phyloP scores from a whole-genome alignment of 2,888 invertebrate genomes.

The Venustoraphidia nigricollis region DNA sequence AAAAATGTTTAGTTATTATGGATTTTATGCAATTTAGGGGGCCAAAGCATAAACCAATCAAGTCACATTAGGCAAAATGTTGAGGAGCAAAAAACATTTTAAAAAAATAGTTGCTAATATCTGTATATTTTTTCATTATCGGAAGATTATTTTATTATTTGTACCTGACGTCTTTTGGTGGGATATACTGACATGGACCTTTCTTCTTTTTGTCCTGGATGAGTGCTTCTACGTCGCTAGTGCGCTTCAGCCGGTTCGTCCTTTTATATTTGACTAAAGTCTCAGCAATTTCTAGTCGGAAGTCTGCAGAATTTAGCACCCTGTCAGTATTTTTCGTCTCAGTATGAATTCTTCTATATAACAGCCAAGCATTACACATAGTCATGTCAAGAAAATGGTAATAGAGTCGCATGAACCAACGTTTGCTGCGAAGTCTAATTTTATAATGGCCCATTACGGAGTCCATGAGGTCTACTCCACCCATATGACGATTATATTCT shows the following conservation, averaged over 20 bases:
- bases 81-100: too few relatives aligned
- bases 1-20: too few relatives aligned
- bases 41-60: too few relatives aligned
- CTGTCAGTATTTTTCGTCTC: not conserved
- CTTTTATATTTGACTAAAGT: not conserved
- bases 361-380: constrained; percentile 12
- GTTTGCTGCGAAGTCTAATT: constrained; percentile 12
- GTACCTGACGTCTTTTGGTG: constrained; percentile 6
- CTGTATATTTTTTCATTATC: too few relatives aligned
- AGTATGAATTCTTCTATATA: constrained; percentile 10
- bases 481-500: constrained; percentile 17
- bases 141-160: too few relatives aligned
- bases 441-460: constrained; percentile 13
- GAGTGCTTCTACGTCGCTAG: not conserved
- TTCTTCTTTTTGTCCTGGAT: constrained; percentile 2
- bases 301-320: not conserved
- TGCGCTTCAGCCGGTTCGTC: not conserved
- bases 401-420: constrained; percentile 13
- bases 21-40: too few relatives aligned
- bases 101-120: too few relatives aligned
- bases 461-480: constrained; percentile 17
- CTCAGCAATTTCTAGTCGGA: not conserved
- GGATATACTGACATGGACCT: not conserved
- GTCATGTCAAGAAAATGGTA: constrained; percentile 12
- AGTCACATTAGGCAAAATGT: too few relatives aligned